Base-by-base conservation (phyloP, 2,888 invertebrate genomes). In the Petrophora chlorosata region DNA sequence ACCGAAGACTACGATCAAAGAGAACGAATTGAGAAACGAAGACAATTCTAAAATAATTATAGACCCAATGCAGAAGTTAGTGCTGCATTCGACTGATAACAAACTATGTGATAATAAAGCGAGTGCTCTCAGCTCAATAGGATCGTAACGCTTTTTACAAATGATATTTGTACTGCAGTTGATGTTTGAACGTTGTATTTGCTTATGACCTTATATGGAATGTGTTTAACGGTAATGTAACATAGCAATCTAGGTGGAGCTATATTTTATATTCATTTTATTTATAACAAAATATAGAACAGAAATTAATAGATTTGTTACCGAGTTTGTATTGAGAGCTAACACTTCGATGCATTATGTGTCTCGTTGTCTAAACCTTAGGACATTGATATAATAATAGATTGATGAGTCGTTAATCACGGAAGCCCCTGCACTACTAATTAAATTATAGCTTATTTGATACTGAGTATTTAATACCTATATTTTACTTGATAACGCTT, bases 41-140 rank as follows among this genome's bases (percentile, higher is more conserved):
- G 86, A 85, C 59, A 82, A 78, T 79, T 79, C 84, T 82, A 84
- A 85, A 75, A 79, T 87, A 74, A 86, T 90, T 73, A 63, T 90
- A 87, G 87, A 90, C 73, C 82, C 90, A 80, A 86, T 90, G 90
- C 90, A 87, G 82, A 88, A 90, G 63, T 46, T 90, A 85, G 85
- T 82, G 79, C 78, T 90, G 86, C 87, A 82, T 78, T 76, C 89
- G 90, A 90, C 90, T 89, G 90, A 90, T 85, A 90, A 84, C 73
- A 85, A 85, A 77, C 77, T 86, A 82, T 90, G 90, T 90, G 90
- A 90, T 90, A 90, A 80, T 85, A 87, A 85, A 59, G 72, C 82
- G 75, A 88, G 85, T 82, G 83, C 85, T 77, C 82, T 89, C 82
- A 85, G 84, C 83, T 85, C 89, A 73, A 76, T 86, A 82, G 85